Evolutionary conservation across 2,888 invertebrate genomes (phyloP).

Genomic region (Fabriciana adippe): DNA sequence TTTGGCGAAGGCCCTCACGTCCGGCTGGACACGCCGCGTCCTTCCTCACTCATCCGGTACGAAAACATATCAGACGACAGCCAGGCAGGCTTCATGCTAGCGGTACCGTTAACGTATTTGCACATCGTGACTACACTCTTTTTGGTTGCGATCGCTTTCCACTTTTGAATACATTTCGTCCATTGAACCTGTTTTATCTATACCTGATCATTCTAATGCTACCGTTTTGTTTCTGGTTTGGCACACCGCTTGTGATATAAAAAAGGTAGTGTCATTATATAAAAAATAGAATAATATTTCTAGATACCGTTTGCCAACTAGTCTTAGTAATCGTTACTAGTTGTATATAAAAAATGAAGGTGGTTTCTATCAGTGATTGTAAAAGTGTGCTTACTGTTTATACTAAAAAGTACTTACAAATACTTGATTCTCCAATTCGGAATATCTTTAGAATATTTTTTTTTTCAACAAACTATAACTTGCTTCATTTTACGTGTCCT

Average conservation of each 20-base stretch:
- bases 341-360: too few relatives aligned
- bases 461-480: too few relatives aligned
- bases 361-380: too few relatives aligned
- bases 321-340: not conserved
- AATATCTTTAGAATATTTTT: too few relatives aligned
- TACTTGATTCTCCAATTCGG: too few relatives aligned
- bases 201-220: conserved; percentile 10
- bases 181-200: conserved; percentile 38
- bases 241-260: not conserved
- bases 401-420: too few relatives aligned
- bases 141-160: conserved; percentile 40
- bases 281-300: not conserved
- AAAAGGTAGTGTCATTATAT: not conserved
- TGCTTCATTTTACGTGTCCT: too few relatives aligned
- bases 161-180: conserved; percentile 41
- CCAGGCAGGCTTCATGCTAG: conserved; percentile 41
- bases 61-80: conserved; percentile 44
- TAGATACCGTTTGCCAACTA: not conserved
- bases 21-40: conserved; percentile 53
- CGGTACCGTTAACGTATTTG: conserved; percentile 65
- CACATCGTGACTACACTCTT: conserved; percentile 52
- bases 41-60: conserved; percentile 54
- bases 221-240: conserved; percentile 12
- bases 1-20: conserved; percentile 56
- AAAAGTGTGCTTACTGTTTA: too few relatives aligned